Evolutionary conservation across 2,888 invertebrate genomes (phyloP), one percentile per base, ranked within the genome.

Genomic region (Parnassius apollo): DNA sequence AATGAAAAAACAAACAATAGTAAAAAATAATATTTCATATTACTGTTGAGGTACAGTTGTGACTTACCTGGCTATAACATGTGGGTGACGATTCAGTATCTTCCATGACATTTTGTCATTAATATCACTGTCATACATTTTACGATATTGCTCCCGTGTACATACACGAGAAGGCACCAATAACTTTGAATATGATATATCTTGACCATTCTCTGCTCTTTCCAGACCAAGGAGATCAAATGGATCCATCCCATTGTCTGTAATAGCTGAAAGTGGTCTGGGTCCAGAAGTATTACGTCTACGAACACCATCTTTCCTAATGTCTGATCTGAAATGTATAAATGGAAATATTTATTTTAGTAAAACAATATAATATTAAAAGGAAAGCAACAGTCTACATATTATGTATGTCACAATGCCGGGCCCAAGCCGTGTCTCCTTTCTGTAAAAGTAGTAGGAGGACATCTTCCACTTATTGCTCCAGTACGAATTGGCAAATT

Each of bases 111-210:
- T 76, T 69, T 91, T 92, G 64, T 92, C 92, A 69, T 76, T 80
- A 57, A 85, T 83, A 64, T 92, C 92, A 51, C 87, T 83, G 71
- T 91, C 92, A 80, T 88, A 89, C 84, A 91, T 86, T 69, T 88
- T 91, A 68, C 85, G 83, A 67, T 88, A 87, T 57, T 91, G 91
- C 61, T 92, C 91, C 66, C 89, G 81, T 22, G 86, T 85, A 68
- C 82, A 83, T 46, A 88, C 75, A 71, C 85, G 93, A 22, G 97
- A 96, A 57, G 97, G 96, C 60, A 96, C 94, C 68, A 98, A 88
- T 65, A 98, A 88, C 80, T 96, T 95, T 48, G 96, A 96, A 86
- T 98, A 98, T 18, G 98, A 98, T 73, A 97, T 94, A 85, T 98
- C 97, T 95, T 97, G 97, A 61, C 97, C 97, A 83, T 96, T 96